Evolutionary conservation across 2,888 invertebrate species (phyloP), one percentile per base, ranked within the genome.

Genomic region (Rhaphigaster nebulosa): DNA sequence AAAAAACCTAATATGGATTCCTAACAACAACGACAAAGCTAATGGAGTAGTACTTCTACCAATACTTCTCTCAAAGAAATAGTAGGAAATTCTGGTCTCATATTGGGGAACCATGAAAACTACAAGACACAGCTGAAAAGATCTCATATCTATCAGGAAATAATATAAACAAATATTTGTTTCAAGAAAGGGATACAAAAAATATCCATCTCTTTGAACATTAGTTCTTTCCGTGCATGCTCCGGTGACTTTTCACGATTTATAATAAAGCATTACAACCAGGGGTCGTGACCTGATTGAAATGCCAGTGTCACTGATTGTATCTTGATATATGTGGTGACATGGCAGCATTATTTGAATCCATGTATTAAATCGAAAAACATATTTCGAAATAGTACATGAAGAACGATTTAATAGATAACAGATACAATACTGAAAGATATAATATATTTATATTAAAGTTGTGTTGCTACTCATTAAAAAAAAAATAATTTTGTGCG

Each of bases 231-330:
- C 23, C 70, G 34, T 76, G 70, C 38, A 76, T 76, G 70, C 70
- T 76, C 38, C 70, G 6, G 20, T 76, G 70, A 76, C 70, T 76
- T 76, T 76, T 76, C 70, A 76, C 70, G 70, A 76, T 76, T 76
- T 76, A 65, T 65, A 8, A 76, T 76, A 76, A 20, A 23, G 18
- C 70, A 76, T 38, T 76, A 20, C 29, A 29, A 12, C 10, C 3
- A 29, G 20, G 38, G 38, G 70, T 76, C 70, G 10, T 38, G 70
- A 38, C 70, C 34, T 76, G 34, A 76, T 34, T 20, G 38, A 76
- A 76, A 76, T 34, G 20, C 38, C 70, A 76, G 20, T 38, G 20
- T 65, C 18, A 29, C 65, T 76, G 70, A 38, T 76, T 20, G 34
- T 38, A 76, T 38, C 70, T 29, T 4, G 20, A 23, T 23, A 38